Conservation (phyloP, 2,113 vertebrate species). For the Hucho hucho region DNA sequence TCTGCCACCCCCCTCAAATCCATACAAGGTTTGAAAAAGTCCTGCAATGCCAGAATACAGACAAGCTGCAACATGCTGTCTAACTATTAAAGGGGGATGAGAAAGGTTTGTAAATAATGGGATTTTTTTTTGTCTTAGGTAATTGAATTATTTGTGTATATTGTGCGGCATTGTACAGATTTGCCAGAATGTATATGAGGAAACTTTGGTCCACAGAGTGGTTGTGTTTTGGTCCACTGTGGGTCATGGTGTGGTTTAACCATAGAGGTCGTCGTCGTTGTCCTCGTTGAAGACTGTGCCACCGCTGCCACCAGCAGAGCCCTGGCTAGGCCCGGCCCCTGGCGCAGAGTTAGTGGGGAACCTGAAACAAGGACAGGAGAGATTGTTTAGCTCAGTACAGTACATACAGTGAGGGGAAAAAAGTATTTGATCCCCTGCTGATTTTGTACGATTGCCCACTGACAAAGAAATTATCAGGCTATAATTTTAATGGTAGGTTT, state of each 20-base stretch:
- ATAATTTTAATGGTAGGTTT: no score
- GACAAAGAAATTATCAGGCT: no score
- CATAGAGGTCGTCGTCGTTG: constrained; percentile 88
- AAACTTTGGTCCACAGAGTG: not conserved
- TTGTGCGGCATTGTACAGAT: constrained; percentile 67
- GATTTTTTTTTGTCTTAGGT: constrained; percentile 56
- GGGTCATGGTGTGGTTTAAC: constrained; percentile 67
- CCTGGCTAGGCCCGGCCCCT: constrained; percentile 83
- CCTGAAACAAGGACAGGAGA: constrained; percentile 59
- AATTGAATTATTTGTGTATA: constrained; percentile 51
- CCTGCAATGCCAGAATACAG: constrained; percentile 54
- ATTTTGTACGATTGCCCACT: no score
- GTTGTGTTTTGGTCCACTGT: constrained; percentile 45
- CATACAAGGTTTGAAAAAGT: not conserved
- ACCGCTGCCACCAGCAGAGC: constrained; percentile 79
- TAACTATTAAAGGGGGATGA: constrained; percentile 3
- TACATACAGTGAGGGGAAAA: no score
- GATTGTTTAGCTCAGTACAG: not conserved
- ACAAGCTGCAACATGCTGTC: constrained; percentile 60
- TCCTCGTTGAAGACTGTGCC: constrained; percentile 86
- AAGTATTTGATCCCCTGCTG: no score
- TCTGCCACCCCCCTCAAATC: constrained; percentile 27
- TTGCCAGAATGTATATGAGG: not conserved
- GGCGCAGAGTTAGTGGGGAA: constrained; percentile 85
- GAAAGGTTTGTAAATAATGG: not conserved